phyloP scores from a whole-genome alignment of 2,888 invertebrate genomes.

The Ischnus inquisitorius region DNA sequence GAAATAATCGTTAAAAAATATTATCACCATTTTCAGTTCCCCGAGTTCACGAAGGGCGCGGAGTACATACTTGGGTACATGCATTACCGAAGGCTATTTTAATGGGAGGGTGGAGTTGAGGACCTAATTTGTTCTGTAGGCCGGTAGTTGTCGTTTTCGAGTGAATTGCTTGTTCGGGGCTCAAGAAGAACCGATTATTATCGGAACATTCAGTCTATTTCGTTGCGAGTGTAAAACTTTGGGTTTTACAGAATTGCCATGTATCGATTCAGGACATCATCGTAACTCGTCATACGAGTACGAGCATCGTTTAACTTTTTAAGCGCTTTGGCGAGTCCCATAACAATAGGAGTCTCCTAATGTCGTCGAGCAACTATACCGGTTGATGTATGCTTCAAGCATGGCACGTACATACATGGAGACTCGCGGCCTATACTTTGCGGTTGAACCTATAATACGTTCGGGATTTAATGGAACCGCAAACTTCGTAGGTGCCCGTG shows the following conservation, averaged over 20 bases:
- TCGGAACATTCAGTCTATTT: background rate
- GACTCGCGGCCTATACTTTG: background rate
- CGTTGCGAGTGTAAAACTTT: background rate
- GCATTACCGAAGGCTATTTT: constrained; percentile 3
- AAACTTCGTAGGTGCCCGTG: background rate
- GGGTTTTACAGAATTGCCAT: background rate
- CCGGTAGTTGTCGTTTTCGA: constrained; percentile 17
- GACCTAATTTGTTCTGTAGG: constrained; percentile 24
- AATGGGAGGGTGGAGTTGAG: background rate
- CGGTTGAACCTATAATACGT: background rate
- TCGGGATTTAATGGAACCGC: constrained; percentile 8
- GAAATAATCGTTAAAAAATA: constrained; percentile 54
- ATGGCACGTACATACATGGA: background rate
- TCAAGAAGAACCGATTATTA: constrained; percentile 11
- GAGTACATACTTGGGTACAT: constrained; percentile 29
- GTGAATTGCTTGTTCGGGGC: constrained; percentile 17
- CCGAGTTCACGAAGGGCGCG: constrained; percentile 6
- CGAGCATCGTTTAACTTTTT: no score
- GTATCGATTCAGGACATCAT: background rate
- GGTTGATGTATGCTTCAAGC: background rate
- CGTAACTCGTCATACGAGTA: background rate
- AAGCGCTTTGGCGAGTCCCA: no score
- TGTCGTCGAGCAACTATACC: background rate
- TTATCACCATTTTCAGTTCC: constrained; percentile 33
- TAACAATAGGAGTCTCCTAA: no score